Evolutionary conservation across 2,113 vertebrate genomes (phyloP), one percentile per base, ranked within the genome.

Genomic region (Cnemophilus loriae): DNA sequence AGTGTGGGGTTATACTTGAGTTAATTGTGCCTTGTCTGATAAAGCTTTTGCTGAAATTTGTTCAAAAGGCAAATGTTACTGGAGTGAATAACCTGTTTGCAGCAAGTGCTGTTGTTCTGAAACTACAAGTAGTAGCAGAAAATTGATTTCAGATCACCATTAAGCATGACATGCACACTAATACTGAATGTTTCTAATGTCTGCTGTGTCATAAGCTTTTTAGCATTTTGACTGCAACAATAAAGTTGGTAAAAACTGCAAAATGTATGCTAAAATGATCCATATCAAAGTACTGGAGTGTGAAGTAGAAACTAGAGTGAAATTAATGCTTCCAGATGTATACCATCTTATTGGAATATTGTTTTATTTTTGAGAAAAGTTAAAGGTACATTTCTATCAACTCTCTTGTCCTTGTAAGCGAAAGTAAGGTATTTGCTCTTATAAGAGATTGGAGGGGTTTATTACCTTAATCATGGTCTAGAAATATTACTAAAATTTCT

Each of bases 201-300:
- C 39, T 77, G 21, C 33, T 87, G 18, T 77, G 7, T 73, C 30
- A 39, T 59, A 79, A 90, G 15, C 30, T 39, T 49, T 64, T 73
- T 56, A 47, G 49, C 9, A 30, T 73, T 86, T 77, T 80, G 64
- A 57, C 42, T 77, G 13, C n/a, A 91, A 46, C 22, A 65, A 6
- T 84, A 4, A 87, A 77, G 21, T 39, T 65, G 30, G 9, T 81
- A 32, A 81, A 63, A 79, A 9, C 67, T 50, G 59, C 2, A 11
- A 55, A 59, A 60, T 47, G 7, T 30, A 3, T 79, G 7, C 14
- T 75, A 15, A 91, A 82, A 57, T 67, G 16, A 74, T 67, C 13
- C 17, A 5, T 53, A 4, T n/a, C 1, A 0, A 68, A 68, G 30
- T 41, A 68, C 9, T 69, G n/a, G n/a, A 64, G 14, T 4, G 0